Evolutionary conservation across 2,797 vertebrate genomes (phyloP), one percentile per base, ranked within the genome.

Genomic region (Sparus aurata): DNA sequence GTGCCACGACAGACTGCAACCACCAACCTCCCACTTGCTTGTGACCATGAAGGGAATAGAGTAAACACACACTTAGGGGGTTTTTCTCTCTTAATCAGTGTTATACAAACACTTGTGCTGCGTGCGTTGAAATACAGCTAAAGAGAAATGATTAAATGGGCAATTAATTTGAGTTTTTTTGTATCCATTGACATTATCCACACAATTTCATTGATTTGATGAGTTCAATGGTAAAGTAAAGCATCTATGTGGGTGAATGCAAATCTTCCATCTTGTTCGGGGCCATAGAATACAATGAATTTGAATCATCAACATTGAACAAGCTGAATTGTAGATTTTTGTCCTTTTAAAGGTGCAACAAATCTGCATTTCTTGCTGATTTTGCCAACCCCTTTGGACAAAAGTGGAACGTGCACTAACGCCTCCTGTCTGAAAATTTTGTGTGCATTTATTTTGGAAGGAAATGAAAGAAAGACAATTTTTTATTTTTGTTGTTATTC

Each of bases 11-110:
- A 25, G 6, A 50, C 49, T 27, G 20, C 23, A 46, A 20, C 20
- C 25, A 30, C 16, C 25, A 69, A 23, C 17, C 47, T 12, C 23
- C 38, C 46, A 52, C 60, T 18, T 47, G 10, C 18, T 62, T 46
- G 47, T 61, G 50, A 30, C 18, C 22, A 23, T 62, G n/a, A 64
- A 61, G 8, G 46, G 16, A 47, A 46, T n/a, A 54, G 16, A 55
- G 30, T 55, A 34, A 43, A n/a, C 13, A 60, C 43, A 38, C n/a
- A 17, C 59, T 55, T 2, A 17, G 43, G 18, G 30, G 11, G 3
- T 55, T 50, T 34, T 58, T 52, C 12, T 66, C 45, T 45, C 20
- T 60, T 58, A 52, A 65, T 71, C 10, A 64, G 52, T 20, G 43
- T 20, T 49, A 18, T 27, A 49, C 13, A 60, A 60, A 68, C 15